Percentiles rank a stretch among this genome's conserved stretches.
These are phyloP conservation scores for Phlogophora meticulosa DNA, from an alignment of 2,888 invertebrate genomes.

Conservation along the genomic window DNA sequence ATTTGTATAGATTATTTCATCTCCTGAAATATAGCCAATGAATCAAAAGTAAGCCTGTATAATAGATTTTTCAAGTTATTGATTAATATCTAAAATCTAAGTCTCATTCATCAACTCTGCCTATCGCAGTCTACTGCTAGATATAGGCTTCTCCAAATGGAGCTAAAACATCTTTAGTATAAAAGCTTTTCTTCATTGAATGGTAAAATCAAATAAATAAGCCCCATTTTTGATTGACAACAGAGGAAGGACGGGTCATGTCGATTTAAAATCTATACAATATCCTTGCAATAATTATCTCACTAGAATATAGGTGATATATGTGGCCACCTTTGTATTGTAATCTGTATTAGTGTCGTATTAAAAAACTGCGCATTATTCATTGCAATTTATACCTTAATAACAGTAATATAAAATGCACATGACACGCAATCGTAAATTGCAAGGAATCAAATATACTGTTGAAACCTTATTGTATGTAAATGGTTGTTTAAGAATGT, in stretches of 20 bases:
- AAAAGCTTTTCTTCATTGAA: conserved; percentile 3
- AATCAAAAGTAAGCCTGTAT: no score
- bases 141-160: no score
- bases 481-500: conserved; percentile 8
- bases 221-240: conserved; percentile 11
- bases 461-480: conserved; percentile 20
- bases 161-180: no score
- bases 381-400: conserved; percentile 31
- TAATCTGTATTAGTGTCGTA: conserved; percentile 21
- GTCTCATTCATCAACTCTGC: no score
- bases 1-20: no score
- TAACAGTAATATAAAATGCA: not conserved
- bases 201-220: not conserved
- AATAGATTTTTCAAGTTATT: no score
- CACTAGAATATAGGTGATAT: conserved; percentile 50
- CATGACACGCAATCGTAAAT: not conserved
- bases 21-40: no score
- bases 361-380: not conserved
- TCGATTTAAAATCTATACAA: conserved; percentile 5
- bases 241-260: conserved; percentile 8
- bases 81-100: no score
- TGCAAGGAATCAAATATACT: not conserved
- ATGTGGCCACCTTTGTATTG: conserved; percentile 31
- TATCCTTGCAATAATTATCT: conserved; percentile 39
- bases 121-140: not conserved